Conservation (phyloP, 2,113 vertebrate species). For the Hydropotes inermis region DNA sequence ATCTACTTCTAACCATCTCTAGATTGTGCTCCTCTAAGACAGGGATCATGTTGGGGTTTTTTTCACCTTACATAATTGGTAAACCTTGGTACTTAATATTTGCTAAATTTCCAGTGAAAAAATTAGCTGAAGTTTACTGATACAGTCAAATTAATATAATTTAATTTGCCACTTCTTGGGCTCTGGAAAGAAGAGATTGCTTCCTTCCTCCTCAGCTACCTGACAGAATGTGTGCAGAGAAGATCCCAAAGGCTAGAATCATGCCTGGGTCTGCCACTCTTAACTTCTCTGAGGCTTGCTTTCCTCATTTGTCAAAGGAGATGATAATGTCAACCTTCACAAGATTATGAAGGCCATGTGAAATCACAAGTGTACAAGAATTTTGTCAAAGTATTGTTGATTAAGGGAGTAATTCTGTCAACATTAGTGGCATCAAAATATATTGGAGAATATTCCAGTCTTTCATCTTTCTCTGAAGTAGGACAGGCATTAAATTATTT, state of each 20-base stretch:
- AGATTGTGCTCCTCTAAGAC: background rate
- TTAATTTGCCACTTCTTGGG: background rate
- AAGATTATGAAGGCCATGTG: background rate
- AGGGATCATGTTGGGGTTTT: background rate
- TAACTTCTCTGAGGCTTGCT: background rate
- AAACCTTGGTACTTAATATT: background rate
- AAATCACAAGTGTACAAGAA: background rate
- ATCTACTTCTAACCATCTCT: background rate
- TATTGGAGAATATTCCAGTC: background rate
- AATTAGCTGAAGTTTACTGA: background rate
- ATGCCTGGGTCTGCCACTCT: background rate
- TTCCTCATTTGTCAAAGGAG: background rate
- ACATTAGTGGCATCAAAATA: background rate
- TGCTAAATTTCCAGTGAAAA: background rate
- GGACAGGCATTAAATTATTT: conserved; percentile 40
- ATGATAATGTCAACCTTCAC: background rate
- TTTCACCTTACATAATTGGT: background rate
- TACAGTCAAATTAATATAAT: background rate
- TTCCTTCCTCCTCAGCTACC: background rate
- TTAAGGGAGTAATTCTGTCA: background rate
- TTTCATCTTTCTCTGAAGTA: conserved; percentile 16
- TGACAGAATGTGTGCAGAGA: background rate
- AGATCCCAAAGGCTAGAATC: background rate
- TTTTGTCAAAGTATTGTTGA: background rate
- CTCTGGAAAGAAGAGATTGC: background rate